Percentiles rank a stretch among this genome's conserved stretches.
Conservation (phyloP, 2,113 vertebrate species). For the Paraplagusia blochii region DNA sequence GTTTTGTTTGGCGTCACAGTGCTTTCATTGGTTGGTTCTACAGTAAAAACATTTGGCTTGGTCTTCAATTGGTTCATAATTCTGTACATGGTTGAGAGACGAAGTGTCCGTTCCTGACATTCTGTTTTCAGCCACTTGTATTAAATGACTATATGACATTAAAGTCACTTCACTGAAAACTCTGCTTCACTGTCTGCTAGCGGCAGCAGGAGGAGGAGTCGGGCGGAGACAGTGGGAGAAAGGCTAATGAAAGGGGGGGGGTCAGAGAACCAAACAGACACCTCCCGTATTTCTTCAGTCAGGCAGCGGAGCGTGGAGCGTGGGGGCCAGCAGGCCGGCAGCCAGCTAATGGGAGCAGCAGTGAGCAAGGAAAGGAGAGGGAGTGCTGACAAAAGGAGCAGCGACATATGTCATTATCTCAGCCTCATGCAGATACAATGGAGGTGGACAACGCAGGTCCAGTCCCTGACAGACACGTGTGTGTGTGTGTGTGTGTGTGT, state of each 20-base stretch:
- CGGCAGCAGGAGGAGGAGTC: constrained; percentile 38
- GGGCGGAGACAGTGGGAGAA: constrained; percentile 15
- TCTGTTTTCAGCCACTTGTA: no score
- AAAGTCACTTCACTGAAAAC: constrained; percentile 8
- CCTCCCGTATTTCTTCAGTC: constrained; percentile 66
- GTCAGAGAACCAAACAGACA: constrained; percentile 55
- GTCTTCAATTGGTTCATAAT: no score
- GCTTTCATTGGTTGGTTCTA: no score
- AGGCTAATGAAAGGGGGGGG: constrained; percentile 20
- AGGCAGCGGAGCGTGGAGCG: constrained; percentile 68
- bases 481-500: constrained; percentile 30
- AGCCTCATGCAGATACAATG: constrained; percentile 71
- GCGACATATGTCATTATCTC: constrained; percentile 77
- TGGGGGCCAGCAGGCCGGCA: constrained; percentile 63
- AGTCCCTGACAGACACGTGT: constrained; percentile 48
- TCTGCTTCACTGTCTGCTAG: constrained; percentile 5
- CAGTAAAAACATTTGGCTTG: no score
- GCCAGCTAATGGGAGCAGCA: constrained; percentile 69
- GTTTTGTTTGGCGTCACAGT: no score
- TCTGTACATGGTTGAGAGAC: no score
- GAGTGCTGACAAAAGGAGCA: constrained; percentile 70
- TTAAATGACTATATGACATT: constrained; percentile 1
- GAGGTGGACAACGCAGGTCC: constrained; percentile 57
- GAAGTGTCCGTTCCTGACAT: no score
- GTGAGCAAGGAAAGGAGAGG: constrained; percentile 54